A percentile compares a stretch with the other conserved stretches of the same genome.
phyloP scores from a whole-genome alignment of 2,888 invertebrate genomes.

The Ectemnius continuus region DNA sequence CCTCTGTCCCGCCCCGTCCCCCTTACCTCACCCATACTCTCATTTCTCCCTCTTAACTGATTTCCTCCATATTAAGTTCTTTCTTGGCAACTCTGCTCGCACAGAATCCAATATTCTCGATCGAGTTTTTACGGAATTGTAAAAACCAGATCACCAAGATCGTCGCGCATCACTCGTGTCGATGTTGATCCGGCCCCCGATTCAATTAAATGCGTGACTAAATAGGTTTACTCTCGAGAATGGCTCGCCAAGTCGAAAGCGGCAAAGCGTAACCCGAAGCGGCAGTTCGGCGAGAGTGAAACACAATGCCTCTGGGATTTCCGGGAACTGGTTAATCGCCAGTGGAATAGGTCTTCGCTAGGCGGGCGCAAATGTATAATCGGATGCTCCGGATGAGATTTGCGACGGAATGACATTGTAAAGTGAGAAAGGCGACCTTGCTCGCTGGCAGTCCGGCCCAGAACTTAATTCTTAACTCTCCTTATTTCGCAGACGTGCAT shows the following conservation, averaged over 20 bases:
- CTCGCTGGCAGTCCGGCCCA: not conserved
- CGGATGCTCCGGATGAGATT: not conserved
- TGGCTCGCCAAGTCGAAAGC: not conserved
- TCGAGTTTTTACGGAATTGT: no score
- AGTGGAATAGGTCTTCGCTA: not conserved
- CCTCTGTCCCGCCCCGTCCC: not conserved
- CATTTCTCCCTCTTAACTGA: not conserved
- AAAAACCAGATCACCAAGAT: no score
- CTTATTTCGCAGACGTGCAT: not conserved
- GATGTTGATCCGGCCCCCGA: no score
- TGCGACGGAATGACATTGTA: slow-evolving; percentile 2
- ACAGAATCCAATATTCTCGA: no score
- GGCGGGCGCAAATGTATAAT: not conserved
- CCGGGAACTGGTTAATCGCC: not conserved
- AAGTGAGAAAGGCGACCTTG: slow-evolving; percentile 10
- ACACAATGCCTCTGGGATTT: slow-evolving; percentile 3
- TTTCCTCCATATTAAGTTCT: not conserved
- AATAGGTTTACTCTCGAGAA: not conserved
- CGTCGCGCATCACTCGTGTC: no score
- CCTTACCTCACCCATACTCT: not conserved
- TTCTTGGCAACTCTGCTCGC: no score
- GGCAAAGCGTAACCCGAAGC: not conserved
- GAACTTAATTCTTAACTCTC: not conserved
- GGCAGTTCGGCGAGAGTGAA: slow-evolving; percentile 1
- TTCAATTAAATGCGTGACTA: no score